Conservation (phyloP, 1,140 invertebrate genomes). For the Antheraea mylitta region DNA sequence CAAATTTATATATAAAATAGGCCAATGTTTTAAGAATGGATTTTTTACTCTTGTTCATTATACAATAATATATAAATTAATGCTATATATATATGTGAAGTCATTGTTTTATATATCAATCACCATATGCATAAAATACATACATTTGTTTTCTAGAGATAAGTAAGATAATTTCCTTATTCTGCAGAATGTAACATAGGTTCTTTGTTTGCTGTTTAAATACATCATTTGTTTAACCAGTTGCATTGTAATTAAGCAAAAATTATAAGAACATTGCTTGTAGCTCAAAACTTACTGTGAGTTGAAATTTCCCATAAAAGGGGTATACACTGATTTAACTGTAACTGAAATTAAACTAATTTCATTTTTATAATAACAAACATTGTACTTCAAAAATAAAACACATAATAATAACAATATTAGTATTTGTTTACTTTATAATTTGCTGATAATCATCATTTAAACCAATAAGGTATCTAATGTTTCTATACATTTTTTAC, state of each 20-base stretch:
- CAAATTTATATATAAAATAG: too few species aligned
- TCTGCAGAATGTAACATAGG: not conserved
- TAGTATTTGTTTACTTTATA: not conserved
- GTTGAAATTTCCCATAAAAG: not conserved
- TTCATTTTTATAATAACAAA: not conserved
- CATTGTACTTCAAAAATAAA: conserved; percentile 11
- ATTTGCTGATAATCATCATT: conserved; percentile 28
- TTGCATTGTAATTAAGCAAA: not conserved
- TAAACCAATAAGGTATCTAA: conserved; percentile 40
- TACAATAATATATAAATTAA: not conserved
- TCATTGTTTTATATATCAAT: not conserved
- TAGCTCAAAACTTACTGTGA: not conserved
- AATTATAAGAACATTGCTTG: not conserved
- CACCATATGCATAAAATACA: not conserved
- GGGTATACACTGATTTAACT: not conserved
- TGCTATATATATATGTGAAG: not conserved
- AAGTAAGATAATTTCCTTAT: not conserved
- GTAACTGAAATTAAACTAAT: not conserved
- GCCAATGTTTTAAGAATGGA: not conserved
- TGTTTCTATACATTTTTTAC: conserved; percentile 68
- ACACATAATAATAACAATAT: not conserved
- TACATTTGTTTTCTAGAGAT: not conserved
- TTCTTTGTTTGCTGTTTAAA: not conserved
- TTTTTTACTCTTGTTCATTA: not conserved
- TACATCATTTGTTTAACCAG: not conserved